Evolutionary conservation across 2,797 vertebrate species (phyloP), one percentile per base, ranked within the genome.

Genomic region (Ispidina lecontei): DNA sequence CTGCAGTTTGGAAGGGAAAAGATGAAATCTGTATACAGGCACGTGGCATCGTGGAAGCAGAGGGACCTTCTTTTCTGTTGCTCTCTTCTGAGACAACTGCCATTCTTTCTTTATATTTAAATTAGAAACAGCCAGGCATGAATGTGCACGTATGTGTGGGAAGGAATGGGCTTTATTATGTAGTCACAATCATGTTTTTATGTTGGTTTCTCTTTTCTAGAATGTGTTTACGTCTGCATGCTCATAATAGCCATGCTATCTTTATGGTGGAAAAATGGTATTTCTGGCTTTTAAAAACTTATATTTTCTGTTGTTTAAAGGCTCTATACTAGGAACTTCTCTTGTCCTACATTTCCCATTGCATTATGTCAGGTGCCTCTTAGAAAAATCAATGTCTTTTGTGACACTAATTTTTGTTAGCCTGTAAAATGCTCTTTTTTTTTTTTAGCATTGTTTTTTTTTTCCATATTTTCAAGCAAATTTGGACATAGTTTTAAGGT

Each of bases 61-160:
- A 55, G 72, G 47, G 25, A 39, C 84, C 16, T 29, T 58, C 65
- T 84, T 83, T 79, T 18, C 56, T 77, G 31, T 63, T 46, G 18
- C 60, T 56, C 4, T 51, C 31, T 81, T 89, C 60, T 0, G 1
- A 71, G 69, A 83, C 51, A 51, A 33, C 51, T 87, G 83, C 47
- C 28, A 29, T 88, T 73, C 72, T 43, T 82, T 64, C 62, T 35
- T 51, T 76, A 43, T 69, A 70, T 87, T 91, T 83, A 82, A 89
- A 89, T 93, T 73, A 85, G 87, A 94, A 89, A 62, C 69, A 91
- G 62, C 55, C 65, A 71, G 75, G 78, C 58, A 14, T 71, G 69
- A 80, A 88, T 71, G 69, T 49, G 46, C 20, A 3, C 18, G 33
- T 46, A 18, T 70, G 49, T 79, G 73, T 52, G 63, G n/a, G 59